A percentile compares a stretch with the other conserved stretches of the same genome.
Evolutionary conservation across 1,140 invertebrate genomes (phyloP).

Genomic region (Macrocentrus cingulum): DNA sequence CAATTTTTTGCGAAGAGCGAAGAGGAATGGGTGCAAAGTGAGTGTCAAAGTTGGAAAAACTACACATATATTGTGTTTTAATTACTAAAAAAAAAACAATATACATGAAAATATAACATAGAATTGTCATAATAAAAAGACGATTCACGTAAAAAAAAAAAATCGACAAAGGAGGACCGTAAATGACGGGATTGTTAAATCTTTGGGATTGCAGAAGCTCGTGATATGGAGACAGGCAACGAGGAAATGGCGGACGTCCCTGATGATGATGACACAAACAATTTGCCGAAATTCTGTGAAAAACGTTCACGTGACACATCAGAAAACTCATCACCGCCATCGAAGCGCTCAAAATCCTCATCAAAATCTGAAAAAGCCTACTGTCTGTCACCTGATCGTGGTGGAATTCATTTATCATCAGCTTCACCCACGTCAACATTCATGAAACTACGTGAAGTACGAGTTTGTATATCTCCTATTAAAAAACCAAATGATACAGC

Average conservation of each 20-base stretch:
- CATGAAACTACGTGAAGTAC: background rate
- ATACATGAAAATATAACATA: no score
- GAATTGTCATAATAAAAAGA: no score
- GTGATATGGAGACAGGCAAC: constrained; percentile 41
- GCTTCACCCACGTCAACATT: background rate
- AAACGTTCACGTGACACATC: constrained; percentile 44
- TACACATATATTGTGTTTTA: no score
- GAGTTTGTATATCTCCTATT: background rate
- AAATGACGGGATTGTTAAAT: constrained; percentile 46
- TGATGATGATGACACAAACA: constrained; percentile 27
- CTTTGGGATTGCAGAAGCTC: constrained; percentile 54
- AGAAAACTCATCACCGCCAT: constrained; percentile 26
- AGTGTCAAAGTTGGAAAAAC: constrained; percentile 22
- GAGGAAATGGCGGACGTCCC: constrained; percentile 39
- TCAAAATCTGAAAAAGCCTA: background rate
- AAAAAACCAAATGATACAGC: background rate
- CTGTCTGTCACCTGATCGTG: background rate
- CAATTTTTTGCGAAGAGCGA: constrained; percentile 30
- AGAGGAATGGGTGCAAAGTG: constrained; percentile 30
- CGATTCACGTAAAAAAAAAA: no score
- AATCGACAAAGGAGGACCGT: no score
- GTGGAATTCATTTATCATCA: background rate
- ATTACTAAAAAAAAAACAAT: no score
- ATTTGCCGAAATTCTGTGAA: constrained; percentile 34
- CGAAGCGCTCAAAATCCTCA: constrained; percentile 38